phyloP scores from a whole-genome alignment of 2,113 vertebrate species.

The Hemicordylus capensis region DNA sequence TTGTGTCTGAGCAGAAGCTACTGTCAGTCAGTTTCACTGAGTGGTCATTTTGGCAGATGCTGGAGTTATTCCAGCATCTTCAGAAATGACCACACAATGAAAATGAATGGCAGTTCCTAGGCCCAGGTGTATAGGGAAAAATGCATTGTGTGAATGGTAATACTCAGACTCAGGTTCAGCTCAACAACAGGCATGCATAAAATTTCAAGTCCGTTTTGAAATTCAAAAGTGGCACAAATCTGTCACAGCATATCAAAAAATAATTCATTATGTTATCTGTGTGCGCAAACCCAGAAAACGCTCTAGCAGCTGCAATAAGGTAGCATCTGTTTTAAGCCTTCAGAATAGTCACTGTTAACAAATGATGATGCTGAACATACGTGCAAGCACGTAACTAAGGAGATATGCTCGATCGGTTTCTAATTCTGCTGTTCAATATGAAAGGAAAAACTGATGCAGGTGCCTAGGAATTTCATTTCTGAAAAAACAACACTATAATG shows the following conservation, averaged over 20 bases:
- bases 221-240: not conserved
- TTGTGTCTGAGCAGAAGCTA: not conserved
- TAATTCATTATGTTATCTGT: not conserved
- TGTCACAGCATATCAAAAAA: not conserved
- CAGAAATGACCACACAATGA: too few relatives aligned
- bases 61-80: not conserved
- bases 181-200: not conserved
- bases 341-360: not conserved
- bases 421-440: not conserved
- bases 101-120: not conserved
- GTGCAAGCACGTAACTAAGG: not conserved
- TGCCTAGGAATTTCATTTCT: not conserved
- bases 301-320: not conserved
- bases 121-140: not conserved
- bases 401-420: not conserved
- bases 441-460: not conserved
- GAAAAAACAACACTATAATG: not conserved
- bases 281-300: not conserved
- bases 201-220: not conserved
- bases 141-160: not conserved
- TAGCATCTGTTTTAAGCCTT: not conserved
- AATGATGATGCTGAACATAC: not conserved
- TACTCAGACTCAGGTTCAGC: too few relatives aligned
- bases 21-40: not conserved
- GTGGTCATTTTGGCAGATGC: not conserved